These are phyloP conservation scores for Habrosyne pyritoides DNA, from an alignment of 2,888 invertebrate genomes.

Conservation along the genomic window DNA sequence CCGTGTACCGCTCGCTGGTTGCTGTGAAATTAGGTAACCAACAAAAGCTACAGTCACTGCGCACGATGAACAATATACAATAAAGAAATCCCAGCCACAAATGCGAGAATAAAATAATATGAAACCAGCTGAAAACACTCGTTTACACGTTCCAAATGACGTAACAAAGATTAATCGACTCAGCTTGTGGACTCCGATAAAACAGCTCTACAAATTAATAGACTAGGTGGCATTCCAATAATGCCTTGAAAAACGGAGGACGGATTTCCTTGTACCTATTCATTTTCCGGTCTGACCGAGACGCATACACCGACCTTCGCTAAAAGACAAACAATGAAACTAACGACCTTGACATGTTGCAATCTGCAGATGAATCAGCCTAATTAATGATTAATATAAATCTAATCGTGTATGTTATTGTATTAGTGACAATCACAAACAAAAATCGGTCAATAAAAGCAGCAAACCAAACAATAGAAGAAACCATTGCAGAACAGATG, in stretches of 20 bases:
- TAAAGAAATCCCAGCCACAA: constrained; percentile 61
- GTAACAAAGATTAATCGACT: constrained; percentile 48
- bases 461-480: constrained; percentile 62
- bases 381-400: constrained; percentile 71
- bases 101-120: constrained; percentile 45
- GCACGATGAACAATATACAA: constrained; percentile 61
- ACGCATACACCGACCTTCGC: constrained; percentile 73
- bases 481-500: constrained; percentile 62
- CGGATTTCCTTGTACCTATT: constrained; percentile 74
- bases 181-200: constrained; percentile 46
- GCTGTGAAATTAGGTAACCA: constrained; percentile 82
- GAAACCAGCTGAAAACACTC: constrained; percentile 48
- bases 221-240: constrained; percentile 57
- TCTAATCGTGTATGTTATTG: constrained; percentile 67
- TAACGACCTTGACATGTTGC: constrained; percentile 79
- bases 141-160: constrained; percentile 45
- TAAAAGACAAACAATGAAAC: constrained; percentile 78
- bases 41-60: constrained; percentile 71
- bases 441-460: constrained; percentile 54
- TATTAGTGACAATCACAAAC: constrained; percentile 66
- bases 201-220: constrained; percentile 44
- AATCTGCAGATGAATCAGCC: constrained; percentile 70
- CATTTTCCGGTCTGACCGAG: constrained; percentile 75
- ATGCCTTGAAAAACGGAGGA: constrained; percentile 76
- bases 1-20: constrained; percentile 71